Conservation (phyloP, 2,888 invertebrate species). For the Leistus spinibarbis region DNA sequence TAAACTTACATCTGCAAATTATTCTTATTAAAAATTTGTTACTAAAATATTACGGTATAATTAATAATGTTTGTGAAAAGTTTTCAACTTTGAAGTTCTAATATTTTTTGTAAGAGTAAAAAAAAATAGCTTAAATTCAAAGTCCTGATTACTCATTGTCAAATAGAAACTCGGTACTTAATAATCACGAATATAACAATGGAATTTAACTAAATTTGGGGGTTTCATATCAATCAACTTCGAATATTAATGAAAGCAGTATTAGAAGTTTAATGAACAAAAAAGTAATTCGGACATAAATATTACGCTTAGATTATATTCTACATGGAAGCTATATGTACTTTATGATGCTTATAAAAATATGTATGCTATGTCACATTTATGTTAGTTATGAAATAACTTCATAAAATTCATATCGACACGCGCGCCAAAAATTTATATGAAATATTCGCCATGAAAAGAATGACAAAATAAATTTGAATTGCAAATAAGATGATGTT, state of each 20-base stretch:
- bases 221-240: no score
- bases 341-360: no score
- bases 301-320: no score
- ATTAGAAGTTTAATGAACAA: no score
- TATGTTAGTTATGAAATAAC: not conserved
- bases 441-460: not conserved
- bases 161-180: not conserved
- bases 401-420: not conserved
- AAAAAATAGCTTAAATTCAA: not conserved
- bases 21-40: not conserved
- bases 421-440: not conserved
- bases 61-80: not conserved
- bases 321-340: no score
- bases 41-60: not conserved
- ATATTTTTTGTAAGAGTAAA: no score
- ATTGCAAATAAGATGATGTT: not conserved
- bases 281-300: no score
- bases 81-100: not conserved
- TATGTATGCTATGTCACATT: not conserved
- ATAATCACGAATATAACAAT: not conserved
- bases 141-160: not conserved
- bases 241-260: no score
- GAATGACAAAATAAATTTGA: not conserved
- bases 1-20: constrained; percentile 7
- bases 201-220: no score